These are phyloP conservation scores for Lucilia sericata DNA, from an alignment of 1,140 invertebrate species.

Conservation along the genomic window DNA sequence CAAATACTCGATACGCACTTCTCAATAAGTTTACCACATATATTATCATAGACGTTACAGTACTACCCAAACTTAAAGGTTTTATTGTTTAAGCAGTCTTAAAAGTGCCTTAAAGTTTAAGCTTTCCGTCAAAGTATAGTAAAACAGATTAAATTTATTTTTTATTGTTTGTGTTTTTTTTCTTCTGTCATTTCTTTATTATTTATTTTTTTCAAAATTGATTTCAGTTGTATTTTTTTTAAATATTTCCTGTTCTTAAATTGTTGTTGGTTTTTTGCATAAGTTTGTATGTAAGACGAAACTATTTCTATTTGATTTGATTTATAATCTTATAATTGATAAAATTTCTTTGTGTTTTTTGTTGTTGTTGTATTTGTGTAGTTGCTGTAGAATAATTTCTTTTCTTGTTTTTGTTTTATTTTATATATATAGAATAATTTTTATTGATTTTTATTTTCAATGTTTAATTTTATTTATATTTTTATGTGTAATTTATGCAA, in stretches of 20 bases:
- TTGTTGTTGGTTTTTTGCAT: slow-evolving; percentile 7
- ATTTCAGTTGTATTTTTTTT: background rate
- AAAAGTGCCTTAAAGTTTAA: too few species aligned
- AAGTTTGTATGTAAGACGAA: slow-evolving; percentile 20
- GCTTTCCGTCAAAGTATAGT: too few species aligned
- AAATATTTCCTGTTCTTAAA: background rate
- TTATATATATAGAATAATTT: background rate
- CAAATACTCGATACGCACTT: too few species aligned
- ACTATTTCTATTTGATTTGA: slow-evolving; percentile 6
- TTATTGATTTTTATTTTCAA: background rate
- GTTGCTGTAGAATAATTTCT: background rate
- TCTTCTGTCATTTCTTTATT: slow-evolving; percentile 20
- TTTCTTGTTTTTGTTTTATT: too few species aligned
- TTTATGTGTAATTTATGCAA: background rate
- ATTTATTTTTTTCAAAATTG: background rate
- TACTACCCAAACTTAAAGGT: too few species aligned
- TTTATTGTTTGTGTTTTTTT: background rate
- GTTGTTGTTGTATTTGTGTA: background rate
- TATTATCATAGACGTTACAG: too few species aligned
- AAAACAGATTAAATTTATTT: background rate
- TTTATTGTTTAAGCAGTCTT: too few species aligned
- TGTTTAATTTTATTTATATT: background rate
- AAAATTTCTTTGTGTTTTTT: slow-evolving; percentile 8
- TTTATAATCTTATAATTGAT: slow-evolving; percentile 27
- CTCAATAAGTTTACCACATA: too few species aligned